These are phyloP conservation scores for Laticauda laticaudata DNA, from an alignment of 2,113 vertebrate genomes.

Conservation along the genomic window DNA sequence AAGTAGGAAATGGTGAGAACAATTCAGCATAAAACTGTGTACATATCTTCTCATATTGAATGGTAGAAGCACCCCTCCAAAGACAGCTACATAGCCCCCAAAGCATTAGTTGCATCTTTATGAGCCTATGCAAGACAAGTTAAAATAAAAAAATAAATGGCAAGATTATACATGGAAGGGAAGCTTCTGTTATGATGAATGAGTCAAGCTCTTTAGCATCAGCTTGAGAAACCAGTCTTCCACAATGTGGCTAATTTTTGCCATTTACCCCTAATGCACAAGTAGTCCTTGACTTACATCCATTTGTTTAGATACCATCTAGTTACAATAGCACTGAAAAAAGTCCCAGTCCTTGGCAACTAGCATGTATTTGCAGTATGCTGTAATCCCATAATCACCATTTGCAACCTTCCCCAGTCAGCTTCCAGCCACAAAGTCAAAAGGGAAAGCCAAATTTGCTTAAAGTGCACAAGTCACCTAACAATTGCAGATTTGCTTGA, in stretches of 20 bases:
- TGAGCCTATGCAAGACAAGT: background rate
- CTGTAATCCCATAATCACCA: background rate
- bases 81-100: background rate
- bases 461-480: background rate
- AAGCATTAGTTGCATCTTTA: background rate
- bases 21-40: background rate
- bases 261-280: background rate
- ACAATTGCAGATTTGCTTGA: background rate
- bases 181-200: background rate
- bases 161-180: background rate
- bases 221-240: background rate
- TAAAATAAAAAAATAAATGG: background rate
- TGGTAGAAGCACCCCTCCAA: background rate
- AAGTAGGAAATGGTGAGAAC: background rate
- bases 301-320: background rate
- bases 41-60: background rate
- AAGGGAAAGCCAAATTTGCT: background rate
- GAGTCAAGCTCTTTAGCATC: background rate
- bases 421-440: background rate
- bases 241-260: background rate
- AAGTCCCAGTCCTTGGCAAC: background rate
- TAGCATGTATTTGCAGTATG: background rate
- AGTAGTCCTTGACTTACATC: background rate
- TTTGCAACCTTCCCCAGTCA: background rate
- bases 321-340: background rate